Evolutionary conservation across 2,888 invertebrate genomes (phyloP), one percentile per base, ranked within the genome.

Genomic region (Andrena flavipes): DNA sequence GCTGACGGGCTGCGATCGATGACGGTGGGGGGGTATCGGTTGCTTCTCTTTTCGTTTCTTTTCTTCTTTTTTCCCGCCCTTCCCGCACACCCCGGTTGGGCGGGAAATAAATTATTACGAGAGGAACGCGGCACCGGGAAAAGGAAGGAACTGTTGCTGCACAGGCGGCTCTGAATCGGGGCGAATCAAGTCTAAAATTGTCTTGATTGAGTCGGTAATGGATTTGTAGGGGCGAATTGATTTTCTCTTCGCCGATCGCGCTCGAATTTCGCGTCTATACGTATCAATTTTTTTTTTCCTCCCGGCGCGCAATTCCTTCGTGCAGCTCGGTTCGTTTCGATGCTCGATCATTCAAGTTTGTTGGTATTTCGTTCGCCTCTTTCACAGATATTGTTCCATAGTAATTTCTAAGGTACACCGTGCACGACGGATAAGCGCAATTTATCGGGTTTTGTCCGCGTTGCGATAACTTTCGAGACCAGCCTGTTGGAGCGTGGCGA

Each of bases 181-280:
- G 2, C 59, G 71, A 65, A 65, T 80, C 70, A 16, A 70, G 51
- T 71, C 51, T 70, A 51, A 79, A 80, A 83, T 83, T 68, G 48
- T 54, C 62, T 54, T 23, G 74, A 60, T 78, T 51, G 74, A 78
- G 78, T 86, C 78, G 30, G 60, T 71, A 82, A 78, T 71, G 68
- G 74, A 78, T 54, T 62, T 65, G 64, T 81, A 72, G 65, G 26
- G 29, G 54, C 29, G 62, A 70, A 85, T 83, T 74, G 86, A 83
- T 74, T 74, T 68, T 23, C 48, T 54, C 73, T 49, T 29, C 68
- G 10, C 29, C 59, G 60, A 51, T 79, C 30, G 26, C 42, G 64
- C 20, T 42, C 33, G 70, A 62, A 83, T 78, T 78, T 70, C 70
- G 20, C 65, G 13, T 42, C 69, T 30, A 13, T 13, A 23, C 51